These are phyloP conservation scores for Drosophila recens DNA, from an alignment of 2,888 invertebrate genomes.

Conservation along the genomic window DNA sequence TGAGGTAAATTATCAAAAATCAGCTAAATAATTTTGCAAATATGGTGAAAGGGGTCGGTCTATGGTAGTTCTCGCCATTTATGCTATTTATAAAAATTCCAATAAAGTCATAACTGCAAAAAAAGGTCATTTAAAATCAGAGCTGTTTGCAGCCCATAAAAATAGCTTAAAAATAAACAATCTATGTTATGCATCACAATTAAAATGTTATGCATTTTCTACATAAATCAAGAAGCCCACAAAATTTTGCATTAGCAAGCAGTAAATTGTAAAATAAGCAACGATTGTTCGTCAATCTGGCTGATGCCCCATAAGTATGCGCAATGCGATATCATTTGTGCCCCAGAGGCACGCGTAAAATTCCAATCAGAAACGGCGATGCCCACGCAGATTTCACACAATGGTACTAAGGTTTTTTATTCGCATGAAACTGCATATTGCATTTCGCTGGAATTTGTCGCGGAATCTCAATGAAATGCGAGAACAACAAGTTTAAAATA, in stretches of 20 bases:
- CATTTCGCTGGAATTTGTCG: constrained; percentile 10
- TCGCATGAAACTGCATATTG: constrained; percentile 7
- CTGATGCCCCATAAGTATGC: neutral
- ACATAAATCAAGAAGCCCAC: neutral
- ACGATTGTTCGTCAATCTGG: neutral
- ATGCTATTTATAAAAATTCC: too few species aligned
- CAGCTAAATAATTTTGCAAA: too few species aligned
- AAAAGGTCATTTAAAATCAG: too few species aligned
- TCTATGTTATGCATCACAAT: too few species aligned
- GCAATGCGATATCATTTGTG: constrained; percentile 1
- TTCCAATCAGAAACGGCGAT: constrained; percentile 8
- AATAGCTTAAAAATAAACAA: too few species aligned
- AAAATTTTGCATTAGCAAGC: neutral
- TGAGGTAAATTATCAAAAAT: too few species aligned
- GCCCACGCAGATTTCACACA: neutral
- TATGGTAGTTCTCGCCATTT: too few species aligned
- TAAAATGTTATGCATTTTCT: too few species aligned
- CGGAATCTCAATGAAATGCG: constrained; percentile 1
- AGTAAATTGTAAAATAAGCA: neutral
- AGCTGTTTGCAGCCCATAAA: too few species aligned
- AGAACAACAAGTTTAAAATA: constrained; percentile 19
- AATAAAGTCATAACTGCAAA: too few species aligned
- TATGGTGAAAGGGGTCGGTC: too few species aligned
- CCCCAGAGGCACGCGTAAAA: neutral
- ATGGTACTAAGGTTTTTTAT: neutral